These are phyloP conservation scores for Lycodopsis pacificus DNA, from an alignment of 2,797 vertebrate genomes.

Conservation along the genomic window DNA sequence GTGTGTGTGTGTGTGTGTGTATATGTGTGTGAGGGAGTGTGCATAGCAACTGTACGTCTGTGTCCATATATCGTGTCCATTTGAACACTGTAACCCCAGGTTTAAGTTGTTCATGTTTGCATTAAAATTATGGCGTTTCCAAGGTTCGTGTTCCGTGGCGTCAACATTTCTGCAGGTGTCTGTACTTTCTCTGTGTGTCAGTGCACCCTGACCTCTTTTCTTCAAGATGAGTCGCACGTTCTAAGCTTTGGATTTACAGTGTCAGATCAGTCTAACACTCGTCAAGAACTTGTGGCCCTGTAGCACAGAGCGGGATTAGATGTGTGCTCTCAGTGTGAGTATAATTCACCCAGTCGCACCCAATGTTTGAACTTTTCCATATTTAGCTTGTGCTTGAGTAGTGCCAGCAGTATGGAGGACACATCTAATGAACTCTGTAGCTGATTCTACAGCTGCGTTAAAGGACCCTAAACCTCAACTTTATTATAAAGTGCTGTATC, in stretches of 20 bases:
- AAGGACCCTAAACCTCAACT: neutral
- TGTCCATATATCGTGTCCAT: slow-evolving; percentile 18
- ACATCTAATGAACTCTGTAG: slow-evolving; percentile 4
- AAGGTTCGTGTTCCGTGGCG: slow-evolving; percentile 35
- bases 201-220: neutral
- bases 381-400: neutral
- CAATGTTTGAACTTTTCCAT: slow-evolving; percentile 2
- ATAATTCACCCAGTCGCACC: neutral
- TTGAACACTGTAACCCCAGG: slow-evolving; percentile 49
- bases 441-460: neutral
- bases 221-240: slow-evolving; percentile 20
- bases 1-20: slow-evolving; percentile 6
- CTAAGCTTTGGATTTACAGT: slow-evolving; percentile 35
- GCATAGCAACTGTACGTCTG: neutral
- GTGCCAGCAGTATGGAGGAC: slow-evolving; percentile 5
- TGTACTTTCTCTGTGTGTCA: slow-evolving; percentile 19
- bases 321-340: neutral
- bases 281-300: slow-evolving; percentile 5
- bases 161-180: slow-evolving; percentile 61
- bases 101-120: slow-evolving; percentile 57
- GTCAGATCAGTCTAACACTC: slow-evolving; percentile 50
- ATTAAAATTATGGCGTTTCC: slow-evolving; percentile 40
- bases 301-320: slow-evolving; percentile 9
- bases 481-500: neutral
- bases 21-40: slow-evolving; percentile 9